Evolutionary conservation across 2,113 vertebrate genomes (phyloP), one percentile per base, ranked within the genome.

Genomic region (Xenopus laevis): DNA sequence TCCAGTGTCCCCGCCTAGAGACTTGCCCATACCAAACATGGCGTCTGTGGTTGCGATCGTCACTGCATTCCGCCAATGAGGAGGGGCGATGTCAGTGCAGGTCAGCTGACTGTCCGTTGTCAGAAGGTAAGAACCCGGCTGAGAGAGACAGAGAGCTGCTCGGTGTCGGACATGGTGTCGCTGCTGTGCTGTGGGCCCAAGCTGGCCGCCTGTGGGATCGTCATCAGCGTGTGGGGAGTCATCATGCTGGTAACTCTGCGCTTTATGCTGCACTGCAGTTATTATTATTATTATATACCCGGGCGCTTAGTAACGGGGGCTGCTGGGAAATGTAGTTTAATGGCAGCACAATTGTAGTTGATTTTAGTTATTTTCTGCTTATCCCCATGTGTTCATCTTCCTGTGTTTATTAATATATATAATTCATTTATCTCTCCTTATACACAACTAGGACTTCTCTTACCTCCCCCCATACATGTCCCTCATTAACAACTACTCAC

Each of bases 111-210:
- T 13, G 15, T 33, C 30, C 45, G 64, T 27, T 12, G 9, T 3
- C 15, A 50, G 15, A 50, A 12, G 7, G 2, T 4, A 15, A 20
- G n/a, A 7, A 4, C 21, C n/a, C 13, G 52, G 12, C 15, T 8
- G 53, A n/a, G 15, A 13, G 11, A 27, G 68, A 13, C 12, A 10
- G 17, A 9, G 65, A 59, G 7, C 27, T 11, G 1, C 12, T n/a
- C 55, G 40, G 13, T 12, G 8, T 40, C 65, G 44, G 76, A 52
- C 60, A 93, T 97, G 95, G 91, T 90, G 61, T 96, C 95, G 71
- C 87, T 97, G 17, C 83, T 97, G 75, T 96, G 95, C 82, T 96
- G 95, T 75, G 95, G 95, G 50, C 95, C 95, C 10, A 97, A 96
- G 88, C 83, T 95, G 91, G 95, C 95, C 30, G 95, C 95, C 40